Base-by-base conservation (phyloP, 2,113 vertebrate species). In the Pao palembangensis region DNA sequence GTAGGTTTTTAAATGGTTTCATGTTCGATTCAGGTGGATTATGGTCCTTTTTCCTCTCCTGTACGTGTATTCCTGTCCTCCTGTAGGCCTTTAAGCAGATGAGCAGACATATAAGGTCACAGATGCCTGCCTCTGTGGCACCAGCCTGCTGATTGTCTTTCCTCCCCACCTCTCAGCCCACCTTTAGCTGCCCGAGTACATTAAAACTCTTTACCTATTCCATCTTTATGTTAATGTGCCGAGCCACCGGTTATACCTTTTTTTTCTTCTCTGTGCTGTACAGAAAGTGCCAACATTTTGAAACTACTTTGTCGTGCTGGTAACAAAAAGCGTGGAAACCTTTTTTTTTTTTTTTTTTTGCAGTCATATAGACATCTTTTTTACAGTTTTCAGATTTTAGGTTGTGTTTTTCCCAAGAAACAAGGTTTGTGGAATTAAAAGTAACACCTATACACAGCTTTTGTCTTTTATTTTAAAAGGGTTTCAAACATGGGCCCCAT, bases 201-300 rank as follows among this genome's bases (percentile, higher is more conserved):
- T 96, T 96, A 95, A 95, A 94, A 94, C 91, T 93, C 94, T 93
- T 94, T 94, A 94, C 93, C 92, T 94, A 94, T 94, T 94, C 94
- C 94, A 96, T 97, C 93, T 97, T 93, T 96, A 97, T 95, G 95
- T 92, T 94, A 96, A 96, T 96, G 91, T 41, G 76, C 78, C 79
- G 65, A 85, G 88, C 67, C 91, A 87, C 92, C 89, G 88, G 90
- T 25, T 21, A 93, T 84, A 79, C 70, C 75, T 83, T 53, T 54
- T 58, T 55, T 64, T 53, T 56, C 53, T 62, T 58, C 38, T 28
- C 59, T 55, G 20, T 55, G 56, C 89, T 80, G 63, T 83, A 85
- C 89, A 67, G 56, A 84, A 87, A 88, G 85, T 87, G 91, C 89
- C 87, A 90, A 92, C 90, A 91, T 93, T 94, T 38, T 93, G 91